Evolutionary conservation across 2,113 vertebrate species (phyloP), one percentile per base, ranked within the genome.

Genomic region (Poeciliopsis turrubarensis): DNA sequence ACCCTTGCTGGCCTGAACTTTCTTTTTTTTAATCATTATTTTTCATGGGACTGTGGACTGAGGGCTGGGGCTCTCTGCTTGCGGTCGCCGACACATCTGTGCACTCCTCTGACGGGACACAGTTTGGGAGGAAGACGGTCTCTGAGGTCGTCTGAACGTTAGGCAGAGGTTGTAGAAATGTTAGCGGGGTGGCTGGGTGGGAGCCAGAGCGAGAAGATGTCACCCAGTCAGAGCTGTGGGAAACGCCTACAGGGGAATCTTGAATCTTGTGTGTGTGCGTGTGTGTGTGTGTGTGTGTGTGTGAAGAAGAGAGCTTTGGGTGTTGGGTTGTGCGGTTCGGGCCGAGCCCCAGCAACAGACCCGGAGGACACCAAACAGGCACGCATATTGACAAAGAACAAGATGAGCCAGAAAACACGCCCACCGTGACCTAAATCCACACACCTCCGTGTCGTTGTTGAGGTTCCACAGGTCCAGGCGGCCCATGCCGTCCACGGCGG

Each of bases 391-490:
- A 80, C 82, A 66, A 70, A 77, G 51, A 80, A 74, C 79, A 66
- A 75, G 51, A 81, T 34, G 68, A 82, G 61, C 60, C 60, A 67
- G 34, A 64, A 70, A 76, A 77, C 73, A 83, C 73, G 17, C 82
- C 78, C 87, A 70, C 31, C 9, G 26, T 65, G 39, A 77, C 74
- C 73, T 68, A 62, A 67, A 66, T 63, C 63, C 68, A 65, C 95
- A 94, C 92, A 99, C 98, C 97, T 98, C 97, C 0, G 97, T 98
- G 95, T 98, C 98, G 81, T 95, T 98, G 94, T 96, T 99, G 89
- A 98, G 96, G 95, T 99, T 98, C 97, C 97, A 98, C 88, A 98
- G 96, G 93, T 98, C 97, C 90, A 98, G 88, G 88, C 97, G 97
- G 80, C 97, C 97, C 97, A 98, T 97, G 86, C 97, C 97, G 64